These are phyloP conservation scores for Drosophila nigrodunni DNA, from an alignment of 1,140 invertebrate genomes.

Conservation along the genomic window DNA sequence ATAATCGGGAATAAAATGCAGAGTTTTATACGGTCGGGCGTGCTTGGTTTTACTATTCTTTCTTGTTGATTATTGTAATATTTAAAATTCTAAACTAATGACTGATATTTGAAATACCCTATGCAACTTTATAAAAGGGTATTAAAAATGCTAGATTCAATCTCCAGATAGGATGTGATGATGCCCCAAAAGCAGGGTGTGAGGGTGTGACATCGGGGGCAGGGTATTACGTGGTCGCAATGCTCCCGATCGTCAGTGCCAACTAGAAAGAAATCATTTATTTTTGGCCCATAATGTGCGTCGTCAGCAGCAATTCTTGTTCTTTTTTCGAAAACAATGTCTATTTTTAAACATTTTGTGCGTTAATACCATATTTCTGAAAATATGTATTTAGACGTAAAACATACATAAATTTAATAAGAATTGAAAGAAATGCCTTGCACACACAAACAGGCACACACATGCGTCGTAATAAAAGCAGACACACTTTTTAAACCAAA, in stretches of 20 bases:
- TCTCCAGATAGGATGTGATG: constrained; percentile 6
- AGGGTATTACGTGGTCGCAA: constrained; percentile 47
- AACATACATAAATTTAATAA: constrained; percentile 79
- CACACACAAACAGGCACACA: constrained; percentile 15
- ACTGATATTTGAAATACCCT: no score
- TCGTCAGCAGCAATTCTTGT: constrained; percentile 70
- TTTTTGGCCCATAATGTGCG: constrained; percentile 77
- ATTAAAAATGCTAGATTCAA: background rate
- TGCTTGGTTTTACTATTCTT: no score
- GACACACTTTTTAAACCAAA: constrained; percentile 4
- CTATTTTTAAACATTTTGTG: constrained; percentile 75
- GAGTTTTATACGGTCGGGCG: no score
- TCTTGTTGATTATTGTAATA: no score
- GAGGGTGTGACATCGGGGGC: constrained; percentile 6
- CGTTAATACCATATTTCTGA: constrained; percentile 81
- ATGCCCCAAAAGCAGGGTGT: background rate
- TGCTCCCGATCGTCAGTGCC: constrained; percentile 16
- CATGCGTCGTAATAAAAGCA: background rate
- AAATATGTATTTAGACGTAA: constrained; percentile 66
- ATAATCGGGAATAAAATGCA: no score
- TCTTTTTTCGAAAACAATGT: constrained; percentile 77
- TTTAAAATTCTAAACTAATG: no score
- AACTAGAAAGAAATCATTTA: constrained; percentile 40
- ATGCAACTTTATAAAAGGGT: no score
- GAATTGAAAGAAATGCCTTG: constrained; percentile 60